Base-by-base conservation (phyloP, 2,888 invertebrate species). In the Trachelus tabidus region DNA sequence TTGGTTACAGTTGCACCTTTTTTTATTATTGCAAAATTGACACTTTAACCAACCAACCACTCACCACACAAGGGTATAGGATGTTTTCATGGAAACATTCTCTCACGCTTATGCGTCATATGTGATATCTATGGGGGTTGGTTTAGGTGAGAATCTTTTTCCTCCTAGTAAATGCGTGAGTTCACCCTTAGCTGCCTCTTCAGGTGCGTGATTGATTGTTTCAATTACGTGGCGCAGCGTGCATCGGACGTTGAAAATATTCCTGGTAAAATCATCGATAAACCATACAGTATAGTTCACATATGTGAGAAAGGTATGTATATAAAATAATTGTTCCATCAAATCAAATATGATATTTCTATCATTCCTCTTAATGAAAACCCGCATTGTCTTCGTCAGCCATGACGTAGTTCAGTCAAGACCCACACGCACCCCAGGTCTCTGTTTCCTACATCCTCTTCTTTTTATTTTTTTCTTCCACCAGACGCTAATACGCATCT, bases 131-230 rank as follows among this genome's bases (percentile, higher is more conserved):
- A 56, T 56, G 56, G 23, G 56, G 56, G 56, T 56, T 56, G 56
- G 56, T 56, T 56, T 9, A 56, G 56, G 56, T 56, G 56, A 56
- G 56, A 56, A 56, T 56, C 56, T 23, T 56, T 56, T 56, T 34
- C 79, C 76, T 82, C 78, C 80, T 73, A 69, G 77, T 79, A 79
- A 81, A 81, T 81, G 83, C 84, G 85, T 83, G 83, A 81, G 78
- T 79, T 80, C 80, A 30, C 75, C 77, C 83, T 23, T 34, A 33
- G 56, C 56, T 11, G 23, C 68, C 56, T 37, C 83, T 83, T 84
- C 87, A 88, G 87, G 87, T 87, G 86, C 83, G 86, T 87, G 88
- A 87, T 87, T 85, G 86, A 87, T 87, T 82, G 85, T 85, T 86
- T 85, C 85, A 85, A 87, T 88, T 87, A 87, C 79, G 77, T 40